Evolutionary conservation across 2,888 invertebrate species (phyloP), one percentile per base, ranked within the genome.

Genomic region (Chelonus formosanus): DNA sequence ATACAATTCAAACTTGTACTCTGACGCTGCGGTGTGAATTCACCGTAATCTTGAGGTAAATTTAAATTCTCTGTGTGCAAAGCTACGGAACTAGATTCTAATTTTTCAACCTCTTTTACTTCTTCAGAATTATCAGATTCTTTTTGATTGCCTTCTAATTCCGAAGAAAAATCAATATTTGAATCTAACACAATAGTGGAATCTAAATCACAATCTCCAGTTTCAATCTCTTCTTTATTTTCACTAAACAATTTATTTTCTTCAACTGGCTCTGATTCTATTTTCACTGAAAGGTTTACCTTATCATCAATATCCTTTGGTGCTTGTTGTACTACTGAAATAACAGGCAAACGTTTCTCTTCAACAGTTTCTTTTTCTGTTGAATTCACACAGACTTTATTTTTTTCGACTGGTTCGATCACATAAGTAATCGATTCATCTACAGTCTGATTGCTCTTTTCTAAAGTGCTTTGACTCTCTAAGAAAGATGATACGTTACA

Each of bases 51-150:
- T 35, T 66, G 65, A 32, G 45, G 52, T 7, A 43, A 31, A 54
- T 50, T 55, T 40, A 35, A 6, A 7, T 48, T 34, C 5, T 36
- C 32, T 40, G 40, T 4, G 4, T 40, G 40, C 6, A 40, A 4
- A 3, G 6, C 7, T 5, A 35, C 36, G 8, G 45, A 55, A 44
- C 53, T 62, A n/a, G 66, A 58, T 10, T 59, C 60, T 35, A 78
- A 65, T 3, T 71, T 55, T 4, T 79, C 79, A 54, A 79, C 80
- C 55, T 80, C 79, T 36, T 76, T 67, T 7, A 74, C 71, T 3
- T 81, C 52, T 8, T 5, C 52, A 8, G 31, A 31, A 52, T 34
- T 79, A 10, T 76, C 66, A 43, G 81, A 81, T 8, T 75, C 69
- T 8, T 73, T 67, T 67, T 77, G 80, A 3, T 73, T 65, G 10